Conservation (phyloP, 2,888 invertebrate species). For the Agriotes lineatus region DNA sequence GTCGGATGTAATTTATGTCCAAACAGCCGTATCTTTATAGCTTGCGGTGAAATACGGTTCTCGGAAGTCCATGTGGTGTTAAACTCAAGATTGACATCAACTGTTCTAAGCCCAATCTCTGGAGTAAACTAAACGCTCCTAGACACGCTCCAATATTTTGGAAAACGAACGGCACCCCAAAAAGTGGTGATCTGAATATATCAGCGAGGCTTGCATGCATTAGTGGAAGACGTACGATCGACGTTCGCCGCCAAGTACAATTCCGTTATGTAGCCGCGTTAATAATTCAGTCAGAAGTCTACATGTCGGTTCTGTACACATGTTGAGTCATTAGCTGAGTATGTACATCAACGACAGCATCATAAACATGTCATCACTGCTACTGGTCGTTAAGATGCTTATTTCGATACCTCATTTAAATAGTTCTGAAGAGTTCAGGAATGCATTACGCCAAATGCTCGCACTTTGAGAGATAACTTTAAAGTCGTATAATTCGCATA, state of each 20-base stretch:
- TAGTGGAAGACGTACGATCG: conserved; percentile 46
- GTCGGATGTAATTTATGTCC: conserved; percentile 62
- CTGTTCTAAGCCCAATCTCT: conserved; percentile 58
- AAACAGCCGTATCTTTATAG: conserved; percentile 63
- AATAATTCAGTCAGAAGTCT: conserved; percentile 61
- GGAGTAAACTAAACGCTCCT: conserved; percentile 59
- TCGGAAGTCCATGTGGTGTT: conserved; percentile 64
- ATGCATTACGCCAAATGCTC: background rate
- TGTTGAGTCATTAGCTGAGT: conserved; percentile 63
- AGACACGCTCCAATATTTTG: conserved; percentile 59
- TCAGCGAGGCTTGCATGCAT: conserved; percentile 28
- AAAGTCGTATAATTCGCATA: too few species aligned
- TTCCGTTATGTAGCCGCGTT: conserved; percentile 58
- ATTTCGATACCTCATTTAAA: conserved; percentile 38
- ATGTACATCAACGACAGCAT: conserved; percentile 62
- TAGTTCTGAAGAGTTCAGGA: conserved; percentile 12
- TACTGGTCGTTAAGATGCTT: conserved; percentile 55
- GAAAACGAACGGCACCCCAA: conserved; percentile 15
- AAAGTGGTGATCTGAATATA: conserved; percentile 18
- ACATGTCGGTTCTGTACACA: conserved; percentile 60
- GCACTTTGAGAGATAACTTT: too few species aligned
- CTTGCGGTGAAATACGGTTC: conserved; percentile 61
- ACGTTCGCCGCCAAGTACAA: conserved; percentile 47
- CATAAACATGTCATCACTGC: conserved; percentile 63
- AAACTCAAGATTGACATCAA: conserved; percentile 62